phyloP scores from a whole-genome alignment of 2,113 vertebrate genomes.

The Eulemur rufifrons region DNA sequence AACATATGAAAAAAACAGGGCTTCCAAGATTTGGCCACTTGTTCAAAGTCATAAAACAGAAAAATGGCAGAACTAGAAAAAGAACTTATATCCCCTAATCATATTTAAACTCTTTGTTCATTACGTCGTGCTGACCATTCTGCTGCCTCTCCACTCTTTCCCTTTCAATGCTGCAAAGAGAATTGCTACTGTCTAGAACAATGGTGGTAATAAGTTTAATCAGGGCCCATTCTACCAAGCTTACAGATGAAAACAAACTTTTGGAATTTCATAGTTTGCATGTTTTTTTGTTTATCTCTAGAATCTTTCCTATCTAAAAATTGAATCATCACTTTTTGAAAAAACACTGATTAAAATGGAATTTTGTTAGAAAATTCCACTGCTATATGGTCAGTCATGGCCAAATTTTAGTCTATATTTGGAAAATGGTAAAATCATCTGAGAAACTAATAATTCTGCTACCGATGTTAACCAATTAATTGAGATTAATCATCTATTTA shows the following conservation, averaged over 20 bases:
- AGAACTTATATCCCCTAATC: neutral
- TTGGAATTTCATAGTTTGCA: neutral
- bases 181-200: neutral
- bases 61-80: neutral
- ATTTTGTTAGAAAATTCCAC: conserved; percentile 39
- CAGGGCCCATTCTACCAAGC: neutral
- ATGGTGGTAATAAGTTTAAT: neutral
- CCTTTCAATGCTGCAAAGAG: neutral
- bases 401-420: neutral
- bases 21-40: neutral
- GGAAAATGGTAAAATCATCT: neutral
- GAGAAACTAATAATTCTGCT: neutral
- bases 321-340: neutral
- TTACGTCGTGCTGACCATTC: neutral
- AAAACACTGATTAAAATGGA: neutral
- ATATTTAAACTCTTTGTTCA: neutral
- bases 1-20: neutral
- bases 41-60: neutral
- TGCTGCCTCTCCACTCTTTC: neutral
- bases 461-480: neutral
- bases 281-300: neutral
- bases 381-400: neutral
- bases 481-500: neutral
- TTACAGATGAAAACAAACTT: neutral
- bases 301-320: conserved; percentile 2